Conservation (phyloP, 2,797 vertebrate genomes). For the Notolepis coatsorum region DNA sequence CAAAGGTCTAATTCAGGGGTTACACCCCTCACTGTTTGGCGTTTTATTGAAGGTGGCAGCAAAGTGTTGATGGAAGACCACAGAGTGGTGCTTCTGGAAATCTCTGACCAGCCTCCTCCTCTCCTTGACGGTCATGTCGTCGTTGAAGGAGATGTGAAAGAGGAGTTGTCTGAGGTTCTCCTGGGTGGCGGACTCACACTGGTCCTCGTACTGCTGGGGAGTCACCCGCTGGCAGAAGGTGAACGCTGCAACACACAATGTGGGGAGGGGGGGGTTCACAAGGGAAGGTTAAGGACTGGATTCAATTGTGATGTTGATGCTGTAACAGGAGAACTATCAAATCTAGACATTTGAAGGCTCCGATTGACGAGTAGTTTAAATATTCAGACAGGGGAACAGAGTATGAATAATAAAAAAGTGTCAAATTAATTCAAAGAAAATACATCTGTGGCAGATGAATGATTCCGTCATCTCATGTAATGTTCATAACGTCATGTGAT, state of each 20-base stretch:
- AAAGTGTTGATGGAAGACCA: conserved; percentile 77
- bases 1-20: too few species aligned
- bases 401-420: too few species aligned
- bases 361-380: too few species aligned
- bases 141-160: conserved; percentile 70
- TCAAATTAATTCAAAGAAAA: too few species aligned
- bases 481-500: too few species aligned
- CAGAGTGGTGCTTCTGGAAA: conserved; percentile 86
- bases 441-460: too few species aligned
- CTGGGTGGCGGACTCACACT: conserved; percentile 76
- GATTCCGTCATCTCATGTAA: neutral
- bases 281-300: too few species aligned
- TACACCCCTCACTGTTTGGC: too few species aligned
- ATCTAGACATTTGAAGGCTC: too few species aligned
- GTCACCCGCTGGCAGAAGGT: conserved; percentile 86
- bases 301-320: too few species aligned
- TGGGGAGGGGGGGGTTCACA: neutral
- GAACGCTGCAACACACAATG: conserved; percentile 78
- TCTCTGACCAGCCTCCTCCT: conserved; percentile 85
- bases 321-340: too few species aligned
- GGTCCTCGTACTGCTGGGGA: conserved; percentile 82
- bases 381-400: too few species aligned
- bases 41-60: conserved; percentile 68
- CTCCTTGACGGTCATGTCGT: conserved; percentile 74
- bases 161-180: conserved; percentile 81